These are phyloP conservation scores for Tiliqua scincoides DNA, from an alignment of 2,113 vertebrate genomes.

Conservation along the genomic window DNA sequence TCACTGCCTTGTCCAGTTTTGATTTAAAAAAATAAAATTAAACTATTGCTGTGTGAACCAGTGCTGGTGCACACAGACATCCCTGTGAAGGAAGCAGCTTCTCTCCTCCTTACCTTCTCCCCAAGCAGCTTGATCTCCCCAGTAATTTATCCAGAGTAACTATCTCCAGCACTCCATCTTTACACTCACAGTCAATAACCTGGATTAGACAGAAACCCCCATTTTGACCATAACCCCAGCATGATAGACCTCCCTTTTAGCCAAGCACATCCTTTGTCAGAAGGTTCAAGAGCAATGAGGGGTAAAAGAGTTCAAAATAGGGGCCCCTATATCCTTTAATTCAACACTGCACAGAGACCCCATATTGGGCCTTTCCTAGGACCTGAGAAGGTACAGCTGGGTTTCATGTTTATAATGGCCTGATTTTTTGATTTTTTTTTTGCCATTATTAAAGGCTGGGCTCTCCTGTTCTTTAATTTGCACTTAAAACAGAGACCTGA, in stretches of 20 bases:
- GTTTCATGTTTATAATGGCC: slow-evolving; percentile 20
- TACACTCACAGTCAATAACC: not conserved
- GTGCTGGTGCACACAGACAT: not conserved
- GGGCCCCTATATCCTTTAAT: not conserved
- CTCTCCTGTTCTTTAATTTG: slow-evolving; percentile 49
- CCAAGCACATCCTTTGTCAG: not conserved
- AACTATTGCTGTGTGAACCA: not conserved
- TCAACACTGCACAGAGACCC: not conserved
- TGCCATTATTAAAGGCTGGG: slow-evolving; percentile 20
- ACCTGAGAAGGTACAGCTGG: slow-evolving; percentile 7
- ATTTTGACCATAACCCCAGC: not conserved
- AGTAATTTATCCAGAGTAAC: not conserved
- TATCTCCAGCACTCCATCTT: not conserved
- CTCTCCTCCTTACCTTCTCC: not conserved
- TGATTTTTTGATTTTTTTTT: slow-evolving; percentile 9
- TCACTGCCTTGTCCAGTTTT: not conserved
- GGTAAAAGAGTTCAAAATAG: not conserved
- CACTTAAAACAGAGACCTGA: slow-evolving; percentile 44
- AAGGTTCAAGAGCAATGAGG: not conserved
- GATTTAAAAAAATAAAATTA: not conserved
- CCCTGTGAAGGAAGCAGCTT: not conserved
- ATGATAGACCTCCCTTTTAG: not conserved
- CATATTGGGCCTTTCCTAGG: not conserved
- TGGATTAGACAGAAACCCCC: not conserved
- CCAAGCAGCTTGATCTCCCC: not conserved